Evolutionary conservation across 2,113 vertebrate species (phyloP), one percentile per base, ranked within the genome.

Genomic region (Alethe castanea): DNA sequence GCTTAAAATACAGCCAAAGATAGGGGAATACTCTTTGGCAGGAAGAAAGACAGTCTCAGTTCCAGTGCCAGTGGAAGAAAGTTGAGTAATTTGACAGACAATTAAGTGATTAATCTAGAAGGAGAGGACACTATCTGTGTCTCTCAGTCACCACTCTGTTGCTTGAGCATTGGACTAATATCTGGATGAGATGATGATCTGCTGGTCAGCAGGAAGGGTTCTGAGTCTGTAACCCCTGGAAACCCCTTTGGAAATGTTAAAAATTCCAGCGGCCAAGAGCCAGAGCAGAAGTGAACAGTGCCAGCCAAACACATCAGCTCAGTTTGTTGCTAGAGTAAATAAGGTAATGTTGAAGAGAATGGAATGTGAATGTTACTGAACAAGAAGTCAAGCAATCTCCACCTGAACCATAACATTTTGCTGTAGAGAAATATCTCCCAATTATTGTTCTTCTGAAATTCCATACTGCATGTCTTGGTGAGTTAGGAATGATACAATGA

Each of bases 1-100:
- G 44, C 74, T 96, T 91, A 95, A 95, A 91, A 96, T 82, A 94
- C 7, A 91, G 64, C 67, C 57, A 91, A 65, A 93, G 81, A 95
- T 83, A 94, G 80, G 61, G 62, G 57, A 94, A 81, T 64, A 76
- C 12, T 88, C 52, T 48, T 81, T 86, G 88, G 73, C 85, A 94
- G 78, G 52, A 91, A 54, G 8, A 66, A 35, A 93, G 87, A 60
- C 59, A 77, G 87, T 77, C 66, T 86, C 67, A 44, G 67, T 70
- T 90, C 56, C 42, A 73, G 71, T 80, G 85, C 42, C 19, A 15
- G 16, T 53, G 33, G 50, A 64, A 57, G 54, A 44, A 88, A 94
- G 61, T 38, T 83, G 53, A 95, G 54, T 92, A 93, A 94, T 81
- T 64, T 59, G 71, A 90, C 79, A 84, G 95, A 95, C 23, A 85